Conservation (phyloP, 2,113 vertebrate species). For the Platanista minor region DNA sequence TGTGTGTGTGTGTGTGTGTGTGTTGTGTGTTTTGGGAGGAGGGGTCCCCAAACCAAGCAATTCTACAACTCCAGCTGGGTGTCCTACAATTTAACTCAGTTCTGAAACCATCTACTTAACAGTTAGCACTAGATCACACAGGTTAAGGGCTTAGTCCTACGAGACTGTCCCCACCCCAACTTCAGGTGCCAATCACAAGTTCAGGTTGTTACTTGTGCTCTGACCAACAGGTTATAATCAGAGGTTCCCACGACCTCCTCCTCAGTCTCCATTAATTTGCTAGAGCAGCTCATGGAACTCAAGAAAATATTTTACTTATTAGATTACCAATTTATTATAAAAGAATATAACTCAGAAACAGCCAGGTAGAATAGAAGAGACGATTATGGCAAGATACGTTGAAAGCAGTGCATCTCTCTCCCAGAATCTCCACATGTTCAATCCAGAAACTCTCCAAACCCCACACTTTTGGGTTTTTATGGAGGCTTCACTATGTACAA, state of each 20-base stretch:
- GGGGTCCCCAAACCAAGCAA: neutral
- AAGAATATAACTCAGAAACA: neutral
- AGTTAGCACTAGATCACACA: neutral
- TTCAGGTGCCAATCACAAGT: neutral
- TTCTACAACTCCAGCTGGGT: neutral
- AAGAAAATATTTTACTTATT: neutral
- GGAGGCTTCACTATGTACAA: neutral
- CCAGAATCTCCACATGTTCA: neutral
- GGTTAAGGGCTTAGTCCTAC: neutral
- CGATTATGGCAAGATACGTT: neutral
- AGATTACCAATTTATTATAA: neutral
- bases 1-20: neutral
- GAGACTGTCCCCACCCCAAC: neutral
- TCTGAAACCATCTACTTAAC: neutral
- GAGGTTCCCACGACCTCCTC: neutral
- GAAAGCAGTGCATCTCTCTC: neutral
- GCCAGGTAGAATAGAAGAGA: neutral
- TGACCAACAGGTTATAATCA: neutral
- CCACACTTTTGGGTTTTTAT: neutral
- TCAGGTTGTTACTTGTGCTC: neutral
- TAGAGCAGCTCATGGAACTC: neutral
- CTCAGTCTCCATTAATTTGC: neutral
- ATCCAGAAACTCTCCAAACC: neutral
- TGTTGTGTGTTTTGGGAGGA: neutral
- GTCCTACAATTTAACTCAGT: neutral